A percentile compares a stretch with the other conserved stretches of the same genome.
Conservation (phyloP, 35 echinoderm and acorn worm genomes). For the Heliocidaris tuberculata region DNA sequence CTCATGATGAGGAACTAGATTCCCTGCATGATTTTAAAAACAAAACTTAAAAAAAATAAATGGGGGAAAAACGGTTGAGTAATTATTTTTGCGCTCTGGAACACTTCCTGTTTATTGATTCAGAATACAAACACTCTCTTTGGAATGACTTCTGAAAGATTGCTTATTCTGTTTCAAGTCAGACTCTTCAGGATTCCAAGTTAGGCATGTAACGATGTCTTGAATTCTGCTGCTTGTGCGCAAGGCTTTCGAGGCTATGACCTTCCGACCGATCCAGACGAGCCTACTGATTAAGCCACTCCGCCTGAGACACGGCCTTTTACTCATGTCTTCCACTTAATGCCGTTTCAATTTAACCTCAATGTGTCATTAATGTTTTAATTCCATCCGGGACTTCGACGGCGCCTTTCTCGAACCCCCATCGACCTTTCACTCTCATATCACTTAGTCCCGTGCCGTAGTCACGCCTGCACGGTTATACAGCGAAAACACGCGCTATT, state of each 20-base stretch:
- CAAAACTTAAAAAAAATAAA: too few species aligned
- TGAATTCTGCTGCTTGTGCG: not conserved
- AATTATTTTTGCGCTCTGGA: too few species aligned
- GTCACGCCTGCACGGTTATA: not conserved
- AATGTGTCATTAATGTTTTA: constrained; percentile 19
- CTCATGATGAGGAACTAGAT: too few species aligned
- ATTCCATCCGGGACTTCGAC: not conserved
- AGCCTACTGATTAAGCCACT: not conserved
- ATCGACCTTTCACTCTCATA: not conserved
- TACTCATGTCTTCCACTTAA: not conserved
- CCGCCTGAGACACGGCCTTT: not conserved
- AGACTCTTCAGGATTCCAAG: not conserved
- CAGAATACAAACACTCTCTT: too few species aligned
- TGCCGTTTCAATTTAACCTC: constrained; percentile 3
- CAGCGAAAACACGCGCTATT: not conserved
- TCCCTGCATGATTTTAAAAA: too few species aligned
- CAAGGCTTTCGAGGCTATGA: not conserved
- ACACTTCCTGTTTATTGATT: too few species aligned
- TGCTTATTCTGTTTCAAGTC: not conserved
- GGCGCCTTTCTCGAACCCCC: not conserved
- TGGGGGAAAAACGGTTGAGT: too few species aligned
- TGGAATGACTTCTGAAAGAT: too few species aligned
- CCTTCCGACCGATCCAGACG: not conserved
- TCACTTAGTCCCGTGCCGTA: not conserved
- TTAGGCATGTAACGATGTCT: not conserved